Percentiles rank a stretch among this genome's conserved stretches.
Evolutionary conservation across 2,113 vertebrate species (phyloP).

Genomic region (Cinclus cinclus): DNA sequence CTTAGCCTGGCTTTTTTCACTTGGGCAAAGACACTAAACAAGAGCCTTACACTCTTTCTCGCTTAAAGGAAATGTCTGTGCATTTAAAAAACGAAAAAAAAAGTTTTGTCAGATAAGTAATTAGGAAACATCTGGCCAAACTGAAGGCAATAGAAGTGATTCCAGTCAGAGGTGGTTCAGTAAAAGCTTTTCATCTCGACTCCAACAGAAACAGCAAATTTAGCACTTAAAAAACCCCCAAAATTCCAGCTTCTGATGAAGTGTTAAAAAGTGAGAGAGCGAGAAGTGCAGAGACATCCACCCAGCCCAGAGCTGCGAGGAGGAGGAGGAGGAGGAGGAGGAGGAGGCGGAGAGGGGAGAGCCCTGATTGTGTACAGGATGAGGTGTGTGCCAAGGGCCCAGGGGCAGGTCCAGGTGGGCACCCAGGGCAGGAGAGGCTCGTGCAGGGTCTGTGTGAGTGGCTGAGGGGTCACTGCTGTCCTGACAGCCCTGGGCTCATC

Average conservation of each 20-base stretch:
- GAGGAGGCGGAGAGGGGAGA: neutral
- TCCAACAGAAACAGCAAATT: constrained; percentile 50
- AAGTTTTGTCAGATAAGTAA: constrained; percentile 59
- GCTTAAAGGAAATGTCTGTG: constrained; percentile 56
- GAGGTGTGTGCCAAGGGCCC: neutral
- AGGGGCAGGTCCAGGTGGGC: neutral
- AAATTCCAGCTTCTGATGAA: constrained; percentile 20
- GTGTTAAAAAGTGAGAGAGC: neutral
- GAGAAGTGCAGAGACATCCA: neutral
- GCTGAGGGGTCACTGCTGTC: neutral
- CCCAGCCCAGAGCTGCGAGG: neutral
- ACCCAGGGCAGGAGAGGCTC: neutral
- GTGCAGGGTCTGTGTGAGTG: rapidly evolving
- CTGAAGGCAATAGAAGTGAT: constrained; percentile 56
- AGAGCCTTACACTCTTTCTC: constrained; percentile 29
- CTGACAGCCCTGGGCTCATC: neutral
- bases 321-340: neutral
- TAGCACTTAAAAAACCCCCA: neutral
- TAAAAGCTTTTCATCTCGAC: constrained; percentile 54
- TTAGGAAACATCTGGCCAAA: constrained; percentile 67
- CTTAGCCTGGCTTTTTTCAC: constrained; percentile 51
- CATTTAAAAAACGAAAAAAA: neutral
- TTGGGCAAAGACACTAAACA: neutral
- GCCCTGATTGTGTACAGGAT: rapidly evolving
- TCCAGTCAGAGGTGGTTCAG: constrained; percentile 56